Conservation (phyloP, 92 coral and sea anemone species). For the Phymanthus crucifer region DNA sequence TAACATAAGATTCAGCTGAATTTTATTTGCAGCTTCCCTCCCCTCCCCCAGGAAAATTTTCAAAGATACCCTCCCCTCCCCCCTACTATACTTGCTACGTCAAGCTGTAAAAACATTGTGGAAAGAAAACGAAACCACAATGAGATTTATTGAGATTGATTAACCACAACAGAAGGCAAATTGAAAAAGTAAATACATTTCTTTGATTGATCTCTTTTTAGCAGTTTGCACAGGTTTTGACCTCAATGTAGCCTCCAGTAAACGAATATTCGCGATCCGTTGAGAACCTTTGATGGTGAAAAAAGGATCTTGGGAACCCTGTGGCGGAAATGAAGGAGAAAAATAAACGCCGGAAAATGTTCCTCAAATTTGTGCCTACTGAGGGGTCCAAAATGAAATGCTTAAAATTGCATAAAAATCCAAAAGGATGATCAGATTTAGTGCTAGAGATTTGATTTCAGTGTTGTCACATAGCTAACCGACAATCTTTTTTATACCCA, state of each 20-base stretch:
- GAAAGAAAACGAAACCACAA: background rate
- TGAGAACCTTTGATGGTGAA: background rate
- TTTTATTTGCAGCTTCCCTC: too few relatives aligned
- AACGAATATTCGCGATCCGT: background rate
- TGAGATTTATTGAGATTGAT: too few relatives aligned
- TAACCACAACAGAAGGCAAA: background rate
- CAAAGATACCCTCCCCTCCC: too few relatives aligned
- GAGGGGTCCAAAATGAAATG: too few relatives aligned
- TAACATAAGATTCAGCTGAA: too few relatives aligned
- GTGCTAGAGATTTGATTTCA: too few relatives aligned
- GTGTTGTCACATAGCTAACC: too few relatives aligned
- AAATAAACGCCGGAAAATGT: too few relatives aligned
- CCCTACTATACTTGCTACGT: background rate
- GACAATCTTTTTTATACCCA: too few relatives aligned
- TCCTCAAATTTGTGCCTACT: too few relatives aligned
- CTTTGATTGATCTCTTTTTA: background rate
- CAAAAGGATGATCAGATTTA: too few relatives aligned
- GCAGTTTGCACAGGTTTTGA: background rate
- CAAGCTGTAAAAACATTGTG: background rate
- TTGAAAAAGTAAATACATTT: background rate
- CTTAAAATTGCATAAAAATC: too few relatives aligned
- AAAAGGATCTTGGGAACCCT: background rate
- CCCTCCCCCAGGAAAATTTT: background rate
- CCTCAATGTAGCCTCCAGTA: background rate
- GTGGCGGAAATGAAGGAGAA: background rate